Conservation (phyloP, 2,113 vertebrate genomes). For the Odobenus rosmarus region DNA sequence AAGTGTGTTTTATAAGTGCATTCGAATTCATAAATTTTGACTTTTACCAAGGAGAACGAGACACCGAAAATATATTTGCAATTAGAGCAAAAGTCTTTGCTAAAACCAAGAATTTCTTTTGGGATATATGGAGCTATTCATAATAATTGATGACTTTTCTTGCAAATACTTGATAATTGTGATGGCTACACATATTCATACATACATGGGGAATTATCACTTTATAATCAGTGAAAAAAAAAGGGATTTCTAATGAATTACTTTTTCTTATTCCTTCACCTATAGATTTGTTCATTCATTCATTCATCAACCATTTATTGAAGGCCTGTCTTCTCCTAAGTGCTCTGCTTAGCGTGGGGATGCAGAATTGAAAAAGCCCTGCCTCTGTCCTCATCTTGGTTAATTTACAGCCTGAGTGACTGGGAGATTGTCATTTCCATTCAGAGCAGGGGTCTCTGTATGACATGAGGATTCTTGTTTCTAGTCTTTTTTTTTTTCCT, state of each 20-base stretch:
- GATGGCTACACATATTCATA: neutral
- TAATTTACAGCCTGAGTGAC: neutral
- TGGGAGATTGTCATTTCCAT: neutral
- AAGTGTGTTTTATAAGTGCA: neutral
- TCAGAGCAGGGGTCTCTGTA: neutral
- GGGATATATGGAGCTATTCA: conserved; percentile 28
- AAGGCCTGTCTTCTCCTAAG: neutral
- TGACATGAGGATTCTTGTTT: conserved; percentile 22
- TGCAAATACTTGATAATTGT: conserved; percentile 50
- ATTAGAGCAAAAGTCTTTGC: conserved; percentile 34
- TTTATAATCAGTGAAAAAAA: conserved; percentile 11
- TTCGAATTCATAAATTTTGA: conserved; percentile 9
- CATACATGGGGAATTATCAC: neutral
- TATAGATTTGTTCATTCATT: neutral
- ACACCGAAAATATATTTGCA: conserved; percentile 20
- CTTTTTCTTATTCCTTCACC: neutral
- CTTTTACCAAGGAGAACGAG: neutral
- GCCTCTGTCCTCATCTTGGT: neutral
- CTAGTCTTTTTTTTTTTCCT: neutral
- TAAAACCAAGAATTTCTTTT: conserved; percentile 36
- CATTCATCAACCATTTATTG: conserved; percentile 13
- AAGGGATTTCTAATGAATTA: conserved; percentile 4
- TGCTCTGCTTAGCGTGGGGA: neutral
- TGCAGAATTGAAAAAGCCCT: neutral
- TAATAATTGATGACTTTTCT: conserved; percentile 6